Evolutionary conservation across 1,140 invertebrate genomes (phyloP).

Genomic region (Cherax quadricarinatus): DNA sequence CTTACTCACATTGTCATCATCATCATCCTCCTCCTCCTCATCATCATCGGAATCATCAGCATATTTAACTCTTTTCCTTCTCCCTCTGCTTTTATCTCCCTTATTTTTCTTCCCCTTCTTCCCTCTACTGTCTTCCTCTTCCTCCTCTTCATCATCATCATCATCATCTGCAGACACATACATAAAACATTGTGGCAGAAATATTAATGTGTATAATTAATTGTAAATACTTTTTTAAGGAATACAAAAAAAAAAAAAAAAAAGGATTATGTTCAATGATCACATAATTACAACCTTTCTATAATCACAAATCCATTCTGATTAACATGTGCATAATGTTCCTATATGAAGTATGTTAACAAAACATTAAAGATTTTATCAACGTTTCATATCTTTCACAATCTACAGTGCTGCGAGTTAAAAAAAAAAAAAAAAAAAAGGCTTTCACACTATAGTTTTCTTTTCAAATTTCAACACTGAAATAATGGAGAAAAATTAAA

Average conservation of each 20-base stretch:
- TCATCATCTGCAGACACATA: conserved; percentile 13
- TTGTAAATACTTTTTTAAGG: not conserved
- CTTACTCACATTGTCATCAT: conserved; percentile 45
- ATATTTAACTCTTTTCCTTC: conserved; percentile 51
- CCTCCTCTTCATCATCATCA: conserved; percentile 60
- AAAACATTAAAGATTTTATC: too few species aligned
- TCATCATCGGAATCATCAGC: conserved; percentile 61
- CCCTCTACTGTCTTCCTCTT: conserved; percentile 31
- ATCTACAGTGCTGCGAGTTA: too few species aligned
- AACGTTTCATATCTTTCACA: too few species aligned
- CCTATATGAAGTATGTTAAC: too few species aligned
- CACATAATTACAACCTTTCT: not conserved
- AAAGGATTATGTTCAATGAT: not conserved
- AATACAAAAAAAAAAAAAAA: not conserved
- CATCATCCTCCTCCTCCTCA: conserved; percentile 59
- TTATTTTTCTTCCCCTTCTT: conserved; percentile 56
- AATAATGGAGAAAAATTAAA: too few species aligned
- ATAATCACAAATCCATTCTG: not conserved
- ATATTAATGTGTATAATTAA: not conserved
- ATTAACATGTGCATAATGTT: not conserved
- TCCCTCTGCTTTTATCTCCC: conserved; percentile 28
- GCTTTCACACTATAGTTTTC: not conserved
- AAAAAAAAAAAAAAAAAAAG: too few species aligned
- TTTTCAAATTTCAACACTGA: not conserved
- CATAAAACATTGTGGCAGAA: not conserved